These are phyloP conservation scores for Australoheros facetus DNA, from an alignment of 2,797 vertebrate species.

Conservation along the genomic window DNA sequence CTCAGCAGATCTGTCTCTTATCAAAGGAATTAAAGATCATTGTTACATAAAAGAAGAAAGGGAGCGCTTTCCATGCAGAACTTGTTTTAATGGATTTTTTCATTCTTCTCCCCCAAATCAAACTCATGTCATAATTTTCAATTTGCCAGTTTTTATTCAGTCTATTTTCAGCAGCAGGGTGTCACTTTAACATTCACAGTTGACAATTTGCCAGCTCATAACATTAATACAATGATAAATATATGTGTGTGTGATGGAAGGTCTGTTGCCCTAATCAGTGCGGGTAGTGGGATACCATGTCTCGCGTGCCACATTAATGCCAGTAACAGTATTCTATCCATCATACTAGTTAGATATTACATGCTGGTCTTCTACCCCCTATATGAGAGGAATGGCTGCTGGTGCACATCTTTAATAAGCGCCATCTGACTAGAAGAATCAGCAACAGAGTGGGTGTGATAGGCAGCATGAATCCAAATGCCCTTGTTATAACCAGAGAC, in stretches of 20 bases:
- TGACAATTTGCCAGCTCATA: slow-evolving; percentile 58
- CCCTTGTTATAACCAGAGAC: slow-evolving; percentile 69
- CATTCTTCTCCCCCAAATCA: slow-evolving; percentile 49
- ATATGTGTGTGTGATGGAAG: slow-evolving; percentile 39
- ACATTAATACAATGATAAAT: slow-evolving; percentile 50
- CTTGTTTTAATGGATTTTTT: slow-evolving; percentile 63
- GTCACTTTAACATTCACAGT: slow-evolving; percentile 47
- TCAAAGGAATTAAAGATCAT: slow-evolving; percentile 70
- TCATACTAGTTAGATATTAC: slow-evolving; percentile 49
- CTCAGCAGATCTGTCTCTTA: slow-evolving; percentile 69
- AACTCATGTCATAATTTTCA: slow-evolving; percentile 71
- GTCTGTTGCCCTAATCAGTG: slow-evolving; percentile 52
- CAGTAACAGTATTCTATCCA: slow-evolving; percentile 58
- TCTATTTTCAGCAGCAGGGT: slow-evolving; percentile 41
- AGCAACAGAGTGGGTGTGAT: slow-evolving; percentile 67
- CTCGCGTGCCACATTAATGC: slow-evolving; percentile 54
- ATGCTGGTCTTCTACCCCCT: slow-evolving; percentile 9
- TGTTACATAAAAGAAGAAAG: slow-evolving; percentile 64
- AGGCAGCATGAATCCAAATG: slow-evolving; percentile 70
- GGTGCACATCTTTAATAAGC: slow-evolving; percentile 68
- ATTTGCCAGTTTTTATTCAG: slow-evolving; percentile 61
- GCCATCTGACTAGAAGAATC: slow-evolving; percentile 66
- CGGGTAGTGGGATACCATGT: slow-evolving; percentile 50
- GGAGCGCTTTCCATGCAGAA: slow-evolving; percentile 53
- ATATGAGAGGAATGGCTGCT: slow-evolving; percentile 43